phyloP scores from a whole-genome alignment of 2,888 invertebrate genomes.

The Mythimna loreyi region DNA sequence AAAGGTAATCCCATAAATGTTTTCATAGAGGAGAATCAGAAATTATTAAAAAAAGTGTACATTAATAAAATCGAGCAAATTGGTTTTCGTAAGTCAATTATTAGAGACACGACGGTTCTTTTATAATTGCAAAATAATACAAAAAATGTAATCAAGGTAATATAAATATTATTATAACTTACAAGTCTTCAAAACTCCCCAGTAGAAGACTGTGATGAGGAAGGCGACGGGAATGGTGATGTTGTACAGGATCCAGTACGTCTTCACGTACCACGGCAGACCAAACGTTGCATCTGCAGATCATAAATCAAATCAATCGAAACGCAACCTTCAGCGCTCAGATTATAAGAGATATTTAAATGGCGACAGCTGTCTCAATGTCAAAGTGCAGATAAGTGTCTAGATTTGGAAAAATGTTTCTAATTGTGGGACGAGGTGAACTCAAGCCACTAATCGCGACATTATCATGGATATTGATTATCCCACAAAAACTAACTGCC shows the following conservation, averaged over 20 bases:
- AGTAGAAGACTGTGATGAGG: constrained; percentile 88
- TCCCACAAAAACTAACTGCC: constrained; percentile 15
- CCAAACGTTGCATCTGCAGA: constrained; percentile 81
- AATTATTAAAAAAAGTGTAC: not conserved
- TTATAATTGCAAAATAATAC: no score
- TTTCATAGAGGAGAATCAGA: not conserved
- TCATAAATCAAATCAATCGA: constrained; percentile 13
- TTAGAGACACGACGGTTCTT: no score
- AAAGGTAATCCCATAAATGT: not conserved
- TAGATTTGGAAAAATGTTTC: constrained; percentile 1
- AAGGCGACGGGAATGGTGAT: constrained; percentile 86
- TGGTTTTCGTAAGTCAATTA: no score
- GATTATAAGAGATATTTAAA: constrained; percentile 20
- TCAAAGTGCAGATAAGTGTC: constrained; percentile 14
- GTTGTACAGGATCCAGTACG: constrained; percentile 89
- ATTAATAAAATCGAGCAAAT: not conserved
- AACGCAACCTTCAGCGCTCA: constrained; percentile 18
- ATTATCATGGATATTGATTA: not conserved
- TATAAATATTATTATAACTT: constrained; percentile 61
- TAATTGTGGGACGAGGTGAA: constrained; percentile 31
- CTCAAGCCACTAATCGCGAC: constrained; percentile 3
- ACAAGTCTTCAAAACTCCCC: constrained; percentile 83
- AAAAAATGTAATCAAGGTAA: no score
- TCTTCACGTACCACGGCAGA: constrained; percentile 86
- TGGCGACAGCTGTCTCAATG: constrained; percentile 38